A percentile compares a stretch with the other conserved stretches of the same genome.
These are phyloP conservation scores for Pammene aurita DNA, from an alignment of 2,888 invertebrate genomes.

Conservation along the genomic window DNA sequence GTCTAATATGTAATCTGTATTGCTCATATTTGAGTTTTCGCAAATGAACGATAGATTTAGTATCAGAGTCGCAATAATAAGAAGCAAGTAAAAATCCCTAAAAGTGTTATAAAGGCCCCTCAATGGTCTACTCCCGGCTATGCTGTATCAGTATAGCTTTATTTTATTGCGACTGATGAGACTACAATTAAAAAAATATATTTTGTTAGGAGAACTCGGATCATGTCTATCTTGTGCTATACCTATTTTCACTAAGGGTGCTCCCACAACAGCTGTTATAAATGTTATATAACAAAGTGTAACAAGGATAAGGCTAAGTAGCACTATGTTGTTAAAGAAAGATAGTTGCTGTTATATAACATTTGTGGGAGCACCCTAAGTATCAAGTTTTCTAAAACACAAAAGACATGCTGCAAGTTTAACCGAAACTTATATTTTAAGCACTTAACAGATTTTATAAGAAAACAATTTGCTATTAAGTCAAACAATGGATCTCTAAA, in stretches of 20 bases:
- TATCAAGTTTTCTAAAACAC: background rate
- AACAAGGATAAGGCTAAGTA: too few species aligned
- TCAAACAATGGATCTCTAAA: constrained; percentile 49
- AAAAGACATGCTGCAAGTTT: constrained; percentile 21
- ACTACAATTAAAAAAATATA: background rate
- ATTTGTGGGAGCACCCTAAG: too few species aligned
- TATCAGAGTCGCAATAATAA: background rate
- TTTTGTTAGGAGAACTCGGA: constrained; percentile 10
- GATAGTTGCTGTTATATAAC: too few species aligned
- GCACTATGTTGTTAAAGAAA: too few species aligned
- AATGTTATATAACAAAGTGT: too few species aligned
- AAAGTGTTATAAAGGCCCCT: background rate
- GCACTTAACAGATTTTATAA: background rate
- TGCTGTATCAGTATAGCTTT: constrained; percentile 6
- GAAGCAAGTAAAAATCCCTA: background rate
- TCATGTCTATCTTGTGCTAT: background rate
- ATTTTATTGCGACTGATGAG: constrained; percentile 3
- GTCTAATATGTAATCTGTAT: too few species aligned
- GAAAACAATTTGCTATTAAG: constrained; percentile 1
- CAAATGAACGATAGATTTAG: background rate
- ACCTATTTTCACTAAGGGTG: background rate
- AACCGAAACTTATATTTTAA: background rate
- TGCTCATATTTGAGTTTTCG: background rate
- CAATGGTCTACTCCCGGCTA: too few species aligned
- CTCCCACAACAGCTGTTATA: too few species aligned